These are phyloP conservation scores for Acanthaster planci DNA, from an alignment of 35 echinoderm and acorn worm species.

Conservation along the genomic window DNA sequence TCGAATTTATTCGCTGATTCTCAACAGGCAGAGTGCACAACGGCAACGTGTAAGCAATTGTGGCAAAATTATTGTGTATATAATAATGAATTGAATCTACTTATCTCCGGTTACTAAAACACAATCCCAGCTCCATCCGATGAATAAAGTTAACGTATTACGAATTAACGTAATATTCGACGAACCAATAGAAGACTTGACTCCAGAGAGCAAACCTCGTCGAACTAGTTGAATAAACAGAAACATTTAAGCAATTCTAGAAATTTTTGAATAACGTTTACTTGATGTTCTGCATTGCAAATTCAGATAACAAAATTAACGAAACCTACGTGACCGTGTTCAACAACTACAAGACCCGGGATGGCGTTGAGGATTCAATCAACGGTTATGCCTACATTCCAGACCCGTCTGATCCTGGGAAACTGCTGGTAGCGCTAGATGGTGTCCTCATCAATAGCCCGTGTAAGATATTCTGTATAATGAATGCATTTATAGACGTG, in stretches of 20 bases:
- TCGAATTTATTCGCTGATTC: conserved; percentile 54
- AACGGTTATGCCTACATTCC: conserved; percentile 56
- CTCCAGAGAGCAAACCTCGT: no score
- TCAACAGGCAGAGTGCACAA: conserved; percentile 44
- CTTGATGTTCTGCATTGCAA: background rate
- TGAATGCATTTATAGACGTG: no score
- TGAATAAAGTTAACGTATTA: background rate
- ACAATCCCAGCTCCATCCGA: background rate
- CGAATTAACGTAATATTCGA: no score
- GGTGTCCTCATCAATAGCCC: conserved; percentile 37
- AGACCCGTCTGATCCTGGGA: conserved; percentile 44
- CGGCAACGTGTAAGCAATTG: conserved; percentile 68
- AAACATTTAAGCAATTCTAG: no score
- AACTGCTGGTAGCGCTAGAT: conserved; percentile 44
- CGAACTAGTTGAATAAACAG: no score
- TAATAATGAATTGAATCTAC: no score
- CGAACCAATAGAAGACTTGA: no score
- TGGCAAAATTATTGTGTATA: no score
- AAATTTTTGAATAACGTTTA: no score
- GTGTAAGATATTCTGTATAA: conserved; percentile 28
- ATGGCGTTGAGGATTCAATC: conserved; percentile 25
- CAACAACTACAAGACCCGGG: conserved; percentile 49
- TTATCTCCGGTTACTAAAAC: no score
- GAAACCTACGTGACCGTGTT: conserved; percentile 61
- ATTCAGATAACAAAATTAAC: conserved; percentile 53